These are phyloP conservation scores for Takifugu ocellatus DNA, from an alignment of 2,797 vertebrate species.

Conservation along the genomic window DNA sequence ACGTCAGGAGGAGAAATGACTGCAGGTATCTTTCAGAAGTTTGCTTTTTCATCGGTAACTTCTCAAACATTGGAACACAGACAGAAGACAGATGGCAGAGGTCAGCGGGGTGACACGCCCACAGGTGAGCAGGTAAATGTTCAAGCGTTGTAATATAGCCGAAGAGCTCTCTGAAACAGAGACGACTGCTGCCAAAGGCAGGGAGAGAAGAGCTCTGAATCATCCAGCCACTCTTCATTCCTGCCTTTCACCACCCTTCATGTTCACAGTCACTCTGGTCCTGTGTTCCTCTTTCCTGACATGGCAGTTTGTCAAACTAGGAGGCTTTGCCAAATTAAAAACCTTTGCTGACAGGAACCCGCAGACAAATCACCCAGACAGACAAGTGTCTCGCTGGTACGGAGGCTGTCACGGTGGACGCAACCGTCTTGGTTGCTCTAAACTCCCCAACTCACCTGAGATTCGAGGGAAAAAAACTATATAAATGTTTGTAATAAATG, in stretches of 20 bases:
- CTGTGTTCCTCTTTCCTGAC: slow-evolving; percentile 28
- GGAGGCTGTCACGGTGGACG: background rate
- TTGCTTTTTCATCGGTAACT: background rate
- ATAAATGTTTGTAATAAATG: too few relatives aligned
- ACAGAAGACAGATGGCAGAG: too few relatives aligned
- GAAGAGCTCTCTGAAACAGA: too few relatives aligned
- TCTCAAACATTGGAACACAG: background rate
- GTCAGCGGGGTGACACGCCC: too few relatives aligned
- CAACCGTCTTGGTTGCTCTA: background rate
- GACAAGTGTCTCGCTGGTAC: background rate
- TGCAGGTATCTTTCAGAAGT: background rate
- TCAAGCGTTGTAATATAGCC: too few relatives aligned
- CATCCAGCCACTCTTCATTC: slow-evolving; percentile 38
- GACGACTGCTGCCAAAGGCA: slow-evolving; percentile 6
- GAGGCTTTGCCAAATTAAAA: slow-evolving; percentile 20
- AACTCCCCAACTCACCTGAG: too few relatives aligned
- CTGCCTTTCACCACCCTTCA: slow-evolving; percentile 24
- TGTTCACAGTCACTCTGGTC: slow-evolving; percentile 23
- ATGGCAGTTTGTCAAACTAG: slow-evolving; percentile 34
- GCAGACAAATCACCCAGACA: background rate
- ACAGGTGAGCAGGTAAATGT: too few relatives aligned
- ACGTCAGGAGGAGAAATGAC: background rate
- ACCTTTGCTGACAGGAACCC: slow-evolving; percentile 3
- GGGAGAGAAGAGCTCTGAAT: slow-evolving; percentile 18
- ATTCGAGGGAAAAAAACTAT: too few relatives aligned